phyloP scores from a whole-genome alignment of 2,888 invertebrate genomes.

The Congeria kusceri region DNA sequence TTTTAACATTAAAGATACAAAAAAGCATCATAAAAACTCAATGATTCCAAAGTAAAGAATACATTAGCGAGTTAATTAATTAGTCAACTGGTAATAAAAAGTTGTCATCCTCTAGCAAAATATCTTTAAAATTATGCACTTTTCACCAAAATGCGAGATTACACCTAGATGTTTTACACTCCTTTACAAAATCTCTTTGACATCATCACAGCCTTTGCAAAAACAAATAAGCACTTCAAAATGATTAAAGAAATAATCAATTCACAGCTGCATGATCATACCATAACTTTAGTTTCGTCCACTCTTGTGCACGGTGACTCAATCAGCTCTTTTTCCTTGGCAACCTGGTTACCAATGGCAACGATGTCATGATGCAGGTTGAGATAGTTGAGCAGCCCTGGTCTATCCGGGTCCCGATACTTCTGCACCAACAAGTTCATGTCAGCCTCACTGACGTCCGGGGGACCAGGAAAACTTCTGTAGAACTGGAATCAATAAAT shows the following conservation, averaged over 20 bases:
- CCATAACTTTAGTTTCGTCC: conserved; percentile 68
- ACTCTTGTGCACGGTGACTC: conserved; percentile 63
- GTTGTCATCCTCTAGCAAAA: no score
- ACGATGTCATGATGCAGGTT: conserved; percentile 85
- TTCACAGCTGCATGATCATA: conserved; percentile 43
- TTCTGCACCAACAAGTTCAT: conserved; percentile 82
- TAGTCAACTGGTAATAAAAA: no score
- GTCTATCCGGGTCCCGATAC: conserved; percentile 82
- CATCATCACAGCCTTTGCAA: no score
- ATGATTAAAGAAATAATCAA: no score
- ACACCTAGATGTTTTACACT: no score
- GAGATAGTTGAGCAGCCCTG: conserved; percentile 84
- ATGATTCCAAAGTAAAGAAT: no score
- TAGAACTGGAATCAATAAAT: conserved; percentile 80
- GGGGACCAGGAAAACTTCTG: conserved; percentile 84
- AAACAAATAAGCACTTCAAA: no score
- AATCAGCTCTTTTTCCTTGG: conserved; percentile 64
- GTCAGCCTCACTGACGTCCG: conserved; percentile 82
- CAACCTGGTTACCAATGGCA: conserved; percentile 69
- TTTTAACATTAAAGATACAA: background rate
- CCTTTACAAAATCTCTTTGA: no score
- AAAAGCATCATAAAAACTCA: no score
- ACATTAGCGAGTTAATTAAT: no score
- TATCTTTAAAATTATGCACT: no score
- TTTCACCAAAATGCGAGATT: no score